These are phyloP conservation scores for Melanotaenia duboulayi DNA, from an alignment of 2,113 vertebrate species.

Conservation along the genomic window DNA sequence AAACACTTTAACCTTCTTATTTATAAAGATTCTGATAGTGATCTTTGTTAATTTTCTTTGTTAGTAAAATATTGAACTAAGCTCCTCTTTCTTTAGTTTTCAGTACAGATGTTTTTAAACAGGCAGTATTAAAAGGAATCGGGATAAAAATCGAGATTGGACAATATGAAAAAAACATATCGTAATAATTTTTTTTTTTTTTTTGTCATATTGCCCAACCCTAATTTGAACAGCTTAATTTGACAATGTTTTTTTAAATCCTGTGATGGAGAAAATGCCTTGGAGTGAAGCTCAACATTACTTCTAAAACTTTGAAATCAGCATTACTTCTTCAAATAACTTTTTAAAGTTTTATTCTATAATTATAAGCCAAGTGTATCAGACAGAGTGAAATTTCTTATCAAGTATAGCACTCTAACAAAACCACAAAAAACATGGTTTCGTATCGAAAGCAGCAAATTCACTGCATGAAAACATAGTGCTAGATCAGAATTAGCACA, in stretches of 20 bases:
- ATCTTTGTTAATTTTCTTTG: too few relatives aligned
- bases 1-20: too few relatives aligned
- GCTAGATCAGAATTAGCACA: slow-evolving; percentile 63
- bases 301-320: slow-evolving; percentile 1
- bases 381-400: background rate
- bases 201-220: too few relatives aligned
- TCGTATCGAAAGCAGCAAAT: slow-evolving; percentile 15
- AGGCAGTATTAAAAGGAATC: too few relatives aligned
- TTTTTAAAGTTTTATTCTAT: background rate
- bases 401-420: slow-evolving; percentile 10
- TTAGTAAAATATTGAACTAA: too few relatives aligned
- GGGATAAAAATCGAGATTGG: too few relatives aligned
- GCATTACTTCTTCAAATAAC: slow-evolving; percentile 19
- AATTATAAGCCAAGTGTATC: background rate
- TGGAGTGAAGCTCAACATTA: slow-evolving; percentile 2
- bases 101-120: too few relatives aligned
- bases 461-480: slow-evolving; percentile 32
- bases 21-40: too few relatives aligned
- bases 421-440: slow-evolving; percentile 28
- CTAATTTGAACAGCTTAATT: slow-evolving; percentile 4
- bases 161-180: too few relatives aligned
- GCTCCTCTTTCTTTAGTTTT: too few relatives aligned
- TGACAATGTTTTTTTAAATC: background rate
- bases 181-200: too few relatives aligned
- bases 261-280: background rate